Base-by-base conservation (phyloP, 2,888 invertebrate species). In the Phymatocera aterrima region DNA sequence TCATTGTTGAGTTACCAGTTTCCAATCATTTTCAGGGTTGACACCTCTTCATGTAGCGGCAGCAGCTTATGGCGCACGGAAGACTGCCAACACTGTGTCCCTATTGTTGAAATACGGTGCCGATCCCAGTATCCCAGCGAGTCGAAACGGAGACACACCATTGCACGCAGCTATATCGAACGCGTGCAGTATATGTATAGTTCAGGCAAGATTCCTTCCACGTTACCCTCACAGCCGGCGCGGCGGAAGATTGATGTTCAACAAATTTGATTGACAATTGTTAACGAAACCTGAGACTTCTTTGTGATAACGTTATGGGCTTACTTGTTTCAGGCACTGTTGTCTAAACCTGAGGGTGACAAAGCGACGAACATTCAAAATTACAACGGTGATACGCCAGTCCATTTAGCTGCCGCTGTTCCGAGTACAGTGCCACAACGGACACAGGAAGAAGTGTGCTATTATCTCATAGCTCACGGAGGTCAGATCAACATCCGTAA, bases 41-140 rank as follows among this genome's bases (percentile, higher is more conserved):
- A 88, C 88, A 10, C 84, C 88, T 28, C 83, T 89, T 37, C 88
- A 89, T 80, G 81, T 87, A 8, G 89, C 89, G 1, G 85, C 85
- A 5, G 86, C 87, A 79, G 80, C 85, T 12, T 88, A 89, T 72
- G 80, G 84, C 54, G 84, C 83, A 3, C 18, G 24, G 4, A 12
- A 10, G 24, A 28, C n/a, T 37, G 79, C 81, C 40, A 83, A 77
- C 5, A 84, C 81, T 10, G 82, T 85, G 12, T 81, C 80, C 15
- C 61, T 88, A 61, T 80, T 89, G 6, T 77, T 89, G 61, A 83
- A 87, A 54, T 83, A 84, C 75, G 88, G 89, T 1, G 86, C 86
- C 1, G 84, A 86, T 80, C 83, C 82, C 0, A 81, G 61, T 31
- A 79, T 84, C 5, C 83, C 83, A 68, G 88, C 87, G 24, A 82